Evolutionary conservation across 2,888 invertebrate genomes (phyloP).

Genomic region (Caenorhabditis uteleia): DNA sequence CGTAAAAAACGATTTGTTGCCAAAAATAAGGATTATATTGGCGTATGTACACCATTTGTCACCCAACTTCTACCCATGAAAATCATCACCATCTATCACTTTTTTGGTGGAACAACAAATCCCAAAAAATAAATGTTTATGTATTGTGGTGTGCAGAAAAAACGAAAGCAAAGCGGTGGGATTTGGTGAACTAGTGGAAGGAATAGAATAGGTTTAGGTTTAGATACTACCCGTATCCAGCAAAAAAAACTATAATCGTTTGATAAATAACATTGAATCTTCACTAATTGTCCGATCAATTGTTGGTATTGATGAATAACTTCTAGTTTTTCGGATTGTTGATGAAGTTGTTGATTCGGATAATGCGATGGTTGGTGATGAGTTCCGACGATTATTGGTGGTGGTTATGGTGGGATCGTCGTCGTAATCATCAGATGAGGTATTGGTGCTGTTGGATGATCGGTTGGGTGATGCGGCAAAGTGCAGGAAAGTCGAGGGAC

Average conservation of each 20-base stretch:
- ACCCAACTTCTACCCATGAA: too few species aligned
- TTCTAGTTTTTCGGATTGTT: conserved; percentile 15
- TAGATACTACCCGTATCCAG: too few species aligned
- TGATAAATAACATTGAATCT: conserved; percentile 42
- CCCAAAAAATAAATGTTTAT: too few species aligned
- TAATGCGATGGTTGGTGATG: conserved; percentile 20
- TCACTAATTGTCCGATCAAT: conserved; percentile 54
- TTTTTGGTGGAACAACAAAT: too few species aligned
- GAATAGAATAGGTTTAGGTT: background rate
- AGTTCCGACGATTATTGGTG: too few species aligned
- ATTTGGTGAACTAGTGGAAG: too few species aligned
- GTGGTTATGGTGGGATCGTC: conserved; percentile 22
- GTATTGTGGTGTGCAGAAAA: too few species aligned
- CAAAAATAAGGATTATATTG: too few species aligned
- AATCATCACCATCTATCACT: too few species aligned
- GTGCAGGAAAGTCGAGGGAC: conserved; percentile 33
- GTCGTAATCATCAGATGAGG: conserved; percentile 5
- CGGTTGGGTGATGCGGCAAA: conserved; percentile 20
- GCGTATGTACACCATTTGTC: too few species aligned
- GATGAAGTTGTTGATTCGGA: conserved; percentile 4
- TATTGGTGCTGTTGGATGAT: conserved; percentile 12
- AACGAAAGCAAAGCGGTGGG: too few species aligned
- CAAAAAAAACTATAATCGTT: conserved; percentile 19
- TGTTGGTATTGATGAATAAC: conserved; percentile 45
- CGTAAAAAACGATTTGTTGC: too few species aligned